phyloP scores from a whole-genome alignment of 2,888 invertebrate species.

The Physocephala rufipes region DNA sequence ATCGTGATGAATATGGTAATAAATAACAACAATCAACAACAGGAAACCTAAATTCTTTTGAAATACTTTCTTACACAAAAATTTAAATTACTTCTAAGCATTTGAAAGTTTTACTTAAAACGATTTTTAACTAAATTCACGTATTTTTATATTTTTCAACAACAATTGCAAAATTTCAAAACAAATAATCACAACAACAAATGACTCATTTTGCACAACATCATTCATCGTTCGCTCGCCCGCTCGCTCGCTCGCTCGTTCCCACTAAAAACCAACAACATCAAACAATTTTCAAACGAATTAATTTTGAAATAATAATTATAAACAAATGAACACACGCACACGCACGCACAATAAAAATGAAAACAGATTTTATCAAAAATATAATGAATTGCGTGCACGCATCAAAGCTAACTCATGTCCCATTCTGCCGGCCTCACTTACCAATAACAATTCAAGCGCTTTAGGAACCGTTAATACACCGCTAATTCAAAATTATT shows the following conservation, averaged over 20 bases:
- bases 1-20: no score
- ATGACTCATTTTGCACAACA: conserved; percentile 22
- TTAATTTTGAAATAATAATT: conserved; percentile 1
- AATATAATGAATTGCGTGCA: conserved; percentile 86
- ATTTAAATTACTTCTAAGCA: background rate
- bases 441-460: conserved; percentile 60
- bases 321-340: background rate
- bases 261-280: conserved; percentile 18
- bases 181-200: conserved; percentile 23
- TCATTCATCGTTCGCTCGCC: conserved; percentile 20
- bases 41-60: conserved; percentile 10
- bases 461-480: conserved; percentile 52
- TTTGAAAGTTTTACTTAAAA: conserved; percentile 15
- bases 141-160: conserved; percentile 27
- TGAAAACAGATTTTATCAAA: conserved; percentile 81
- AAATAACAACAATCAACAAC: background rate
- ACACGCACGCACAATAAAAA: conserved; percentile 75
- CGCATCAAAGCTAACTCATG: conserved; percentile 88
- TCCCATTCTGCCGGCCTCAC: conserved; percentile 75
- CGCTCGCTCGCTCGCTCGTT: conserved; percentile 26
- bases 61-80: no score
- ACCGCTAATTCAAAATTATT: conserved; percentile 68
- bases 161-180: conserved; percentile 28
- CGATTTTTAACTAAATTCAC: conserved; percentile 12
- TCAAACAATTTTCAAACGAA: conserved; percentile 10